Evolutionary conservation across 2,113 vertebrate species (phyloP).

Genomic region (Ageneiosus marmoratus): DNA sequence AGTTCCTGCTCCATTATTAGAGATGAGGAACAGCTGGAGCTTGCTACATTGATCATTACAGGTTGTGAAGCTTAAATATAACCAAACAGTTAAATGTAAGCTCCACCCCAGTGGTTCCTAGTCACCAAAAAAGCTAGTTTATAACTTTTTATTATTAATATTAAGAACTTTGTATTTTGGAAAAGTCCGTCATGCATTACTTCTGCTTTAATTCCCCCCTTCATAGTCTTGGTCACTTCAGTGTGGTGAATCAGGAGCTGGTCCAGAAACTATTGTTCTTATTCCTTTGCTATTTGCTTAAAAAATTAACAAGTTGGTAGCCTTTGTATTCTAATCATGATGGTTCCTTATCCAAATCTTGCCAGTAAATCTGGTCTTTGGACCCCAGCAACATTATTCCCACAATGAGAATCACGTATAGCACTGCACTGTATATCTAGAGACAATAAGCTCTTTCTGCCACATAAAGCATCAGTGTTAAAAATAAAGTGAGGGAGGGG

Average conservation of each 20-base stretch:
- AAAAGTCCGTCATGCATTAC: background rate
- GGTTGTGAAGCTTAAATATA: background rate
- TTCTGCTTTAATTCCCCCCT: too few species aligned
- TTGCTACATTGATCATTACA: background rate
- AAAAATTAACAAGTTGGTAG: too few species aligned
- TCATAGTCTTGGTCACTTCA: background rate
- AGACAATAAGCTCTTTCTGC: slow-evolving; percentile 59
- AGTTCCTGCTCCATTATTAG: too few species aligned
- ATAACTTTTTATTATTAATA: background rate
- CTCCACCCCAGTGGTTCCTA: background rate
- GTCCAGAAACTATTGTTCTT: background rate
- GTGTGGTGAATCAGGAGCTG: background rate
- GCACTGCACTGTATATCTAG: slow-evolving; percentile 16
- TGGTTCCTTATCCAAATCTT: background rate
- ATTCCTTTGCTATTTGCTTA: background rate
- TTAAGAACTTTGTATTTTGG: background rate
- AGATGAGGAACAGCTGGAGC: too few species aligned
- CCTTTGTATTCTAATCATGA: background rate
- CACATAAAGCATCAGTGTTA: slow-evolving; percentile 68
- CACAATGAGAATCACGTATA: too few species aligned
- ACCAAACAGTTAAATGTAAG: background rate
- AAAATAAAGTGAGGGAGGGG: slow-evolving; percentile 72
- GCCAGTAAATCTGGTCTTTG: background rate
- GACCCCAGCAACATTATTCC: background rate
- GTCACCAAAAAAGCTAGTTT: background rate